phyloP scores from a whole-genome alignment of 2,797 vertebrate genomes.

The Hemitrygon akajei region DNA sequence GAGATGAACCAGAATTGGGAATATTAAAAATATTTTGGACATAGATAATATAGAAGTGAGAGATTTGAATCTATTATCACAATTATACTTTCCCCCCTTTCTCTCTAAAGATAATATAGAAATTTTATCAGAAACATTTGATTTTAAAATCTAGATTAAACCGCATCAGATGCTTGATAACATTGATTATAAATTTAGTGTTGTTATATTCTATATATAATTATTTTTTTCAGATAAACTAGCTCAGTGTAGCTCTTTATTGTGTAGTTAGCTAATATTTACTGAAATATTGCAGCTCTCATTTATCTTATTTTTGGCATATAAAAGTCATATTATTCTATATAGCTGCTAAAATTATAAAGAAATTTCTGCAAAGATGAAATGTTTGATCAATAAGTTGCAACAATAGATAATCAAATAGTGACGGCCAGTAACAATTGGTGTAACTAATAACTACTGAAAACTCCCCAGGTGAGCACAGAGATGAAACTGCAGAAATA shows the following conservation, averaged over 20 bases:
- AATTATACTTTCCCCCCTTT: background rate
- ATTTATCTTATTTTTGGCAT: slow-evolving; percentile 6
- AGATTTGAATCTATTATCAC: background rate
- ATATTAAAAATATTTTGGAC: background rate
- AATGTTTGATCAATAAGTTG: background rate
- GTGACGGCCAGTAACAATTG: background rate
- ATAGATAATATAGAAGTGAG: background rate
- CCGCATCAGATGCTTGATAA: background rate
- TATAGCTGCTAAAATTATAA: background rate
- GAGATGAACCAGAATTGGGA: background rate
- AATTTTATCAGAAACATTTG: background rate
- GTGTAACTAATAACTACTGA: background rate
- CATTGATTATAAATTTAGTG: background rate
- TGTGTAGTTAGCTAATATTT: background rate
- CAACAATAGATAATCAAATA: background rate
- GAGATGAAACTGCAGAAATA: background rate
- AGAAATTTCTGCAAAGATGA: background rate
- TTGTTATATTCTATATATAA: background rate
- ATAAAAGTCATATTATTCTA: background rate
- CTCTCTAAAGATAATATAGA: background rate
- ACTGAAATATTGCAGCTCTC: background rate
- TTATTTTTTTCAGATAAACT: background rate
- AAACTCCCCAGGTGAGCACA: background rate
- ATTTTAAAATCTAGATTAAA: background rate
- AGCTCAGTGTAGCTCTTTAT: background rate